Evolutionary conservation across 2,113 vertebrate species (phyloP).

Genomic region (Channa maculata): DNA sequence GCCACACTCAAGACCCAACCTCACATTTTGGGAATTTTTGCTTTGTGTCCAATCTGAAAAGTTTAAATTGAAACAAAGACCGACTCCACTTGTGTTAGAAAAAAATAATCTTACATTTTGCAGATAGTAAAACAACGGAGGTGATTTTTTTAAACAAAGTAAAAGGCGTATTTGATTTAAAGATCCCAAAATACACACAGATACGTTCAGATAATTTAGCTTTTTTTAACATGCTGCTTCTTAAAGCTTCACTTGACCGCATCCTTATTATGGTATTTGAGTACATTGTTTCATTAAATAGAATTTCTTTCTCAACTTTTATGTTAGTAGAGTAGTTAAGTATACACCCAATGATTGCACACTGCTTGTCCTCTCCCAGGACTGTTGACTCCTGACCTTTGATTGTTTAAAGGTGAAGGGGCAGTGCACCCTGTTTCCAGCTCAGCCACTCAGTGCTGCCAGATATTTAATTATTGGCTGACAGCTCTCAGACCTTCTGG

Average conservation of each 20-base stretch:
- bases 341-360: not conserved
- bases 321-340: slow-evolving; percentile 2
- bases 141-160: not conserved
- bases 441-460: slow-evolving; percentile 51
- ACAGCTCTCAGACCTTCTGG: slow-evolving; percentile 52
- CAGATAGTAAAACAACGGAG: not conserved
- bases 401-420: slow-evolving; percentile 76
- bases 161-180: slow-evolving; percentile 1
- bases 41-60: slow-evolving; percentile 9
- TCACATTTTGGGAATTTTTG: slow-evolving; percentile 60
- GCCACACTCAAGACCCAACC: slow-evolving; percentile 63
- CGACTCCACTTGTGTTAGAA: no score
- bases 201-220: not conserved
- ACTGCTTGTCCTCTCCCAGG: slow-evolving; percentile 34
- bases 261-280: no score
- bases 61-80: not conserved
- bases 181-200: not conserved
- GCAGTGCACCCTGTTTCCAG: slow-evolving; percentile 53
- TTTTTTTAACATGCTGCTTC: not conserved
- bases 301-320: not conserved
- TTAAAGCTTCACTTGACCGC: no score
- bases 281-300: not conserved
- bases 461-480: slow-evolving; percentile 63
- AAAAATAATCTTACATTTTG: no score
- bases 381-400: slow-evolving; percentile 72